Evolutionary conservation across 2,797 vertebrate genomes (phyloP), one percentile per base, ranked within the genome.

Genomic region (Cyprinella venusta): DNA sequence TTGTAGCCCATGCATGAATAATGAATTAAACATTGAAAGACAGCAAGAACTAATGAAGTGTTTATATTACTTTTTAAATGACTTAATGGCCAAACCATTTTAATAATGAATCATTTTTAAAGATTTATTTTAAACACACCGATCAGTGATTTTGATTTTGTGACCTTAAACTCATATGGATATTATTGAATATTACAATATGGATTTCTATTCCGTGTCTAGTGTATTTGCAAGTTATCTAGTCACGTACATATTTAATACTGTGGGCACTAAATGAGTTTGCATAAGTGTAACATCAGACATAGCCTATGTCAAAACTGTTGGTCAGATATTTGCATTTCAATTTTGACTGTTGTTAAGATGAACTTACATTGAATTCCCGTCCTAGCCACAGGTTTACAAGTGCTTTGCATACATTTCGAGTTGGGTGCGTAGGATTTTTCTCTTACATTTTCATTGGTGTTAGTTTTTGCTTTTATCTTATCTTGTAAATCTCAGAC

Each of bases 291-390:
- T 78, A 74, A 78, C 76, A 79, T 88, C 75, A 84, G 82, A 80
- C 76, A 72, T 40, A 33, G 30, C 30, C 30, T 33, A 81, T 76
- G 19, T 76, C 38, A 70, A 83, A 88, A 42, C 72, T 88, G 68
- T 87, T 52, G 83, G 69, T 84, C 50, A 84, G 40, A 50, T 16
- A n/a, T 93, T 94, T 94, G 90, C 90, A 92, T 93, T 19, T 19
- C 7, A 52, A 19, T 86, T 94, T 94, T 92, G 88, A 88, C 89
- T 92, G 81, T 81, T 83, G 65, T 87, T 71, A 21, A 82, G 54
- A 45, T 82, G 70, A 59, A 84, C 79, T 52, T 74, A 1, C n/a
- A 61, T 26, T 26, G 59, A 84, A 64, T 63, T 77, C 88, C 75
- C 24, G 82, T 86, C 80, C 88, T 38, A 74, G 86, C 85, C 68